Conservation (phyloP, 1,140 invertebrate species). For the Sitobion miscanthi region DNA sequence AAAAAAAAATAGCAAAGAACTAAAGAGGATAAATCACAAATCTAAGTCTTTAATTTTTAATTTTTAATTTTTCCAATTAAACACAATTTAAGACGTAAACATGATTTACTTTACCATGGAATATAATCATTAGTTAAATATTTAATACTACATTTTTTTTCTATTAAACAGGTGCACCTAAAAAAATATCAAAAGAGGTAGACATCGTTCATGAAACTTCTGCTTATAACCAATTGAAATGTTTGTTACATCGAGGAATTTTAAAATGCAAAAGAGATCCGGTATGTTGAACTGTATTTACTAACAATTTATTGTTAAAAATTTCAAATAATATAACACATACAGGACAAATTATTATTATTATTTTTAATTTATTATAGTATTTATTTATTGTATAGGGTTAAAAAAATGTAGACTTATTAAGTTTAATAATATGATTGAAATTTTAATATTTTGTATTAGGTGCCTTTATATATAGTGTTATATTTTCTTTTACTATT, state of each 20-base stretch:
- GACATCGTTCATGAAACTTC: constrained; percentile 42
- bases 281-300: constrained; percentile 18
- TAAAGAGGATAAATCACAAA: neutral
- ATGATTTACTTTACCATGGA: neutral
- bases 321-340: neutral
- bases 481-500: neutral
- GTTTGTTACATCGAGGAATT: constrained; percentile 46
- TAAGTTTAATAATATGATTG: neutral
- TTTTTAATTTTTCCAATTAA: neutral
- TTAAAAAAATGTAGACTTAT: neutral
- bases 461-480: too few relatives aligned
- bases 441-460: neutral
- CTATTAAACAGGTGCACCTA: neutral
- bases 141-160: neutral
- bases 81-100: neutral
- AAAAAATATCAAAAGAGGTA: neutral
- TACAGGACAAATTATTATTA: neutral
- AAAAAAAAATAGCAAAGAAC: neutral
- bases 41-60: neutral
- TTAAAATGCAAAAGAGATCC: constrained; percentile 54
- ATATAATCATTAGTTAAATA: neutral
- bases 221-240: constrained; percentile 42
- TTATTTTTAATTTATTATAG: neutral
- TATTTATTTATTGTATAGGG: neutral
- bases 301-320: neutral